Conservation (phyloP, 2,888 invertebrate genomes). For the Drosophila vallismaia region DNA sequence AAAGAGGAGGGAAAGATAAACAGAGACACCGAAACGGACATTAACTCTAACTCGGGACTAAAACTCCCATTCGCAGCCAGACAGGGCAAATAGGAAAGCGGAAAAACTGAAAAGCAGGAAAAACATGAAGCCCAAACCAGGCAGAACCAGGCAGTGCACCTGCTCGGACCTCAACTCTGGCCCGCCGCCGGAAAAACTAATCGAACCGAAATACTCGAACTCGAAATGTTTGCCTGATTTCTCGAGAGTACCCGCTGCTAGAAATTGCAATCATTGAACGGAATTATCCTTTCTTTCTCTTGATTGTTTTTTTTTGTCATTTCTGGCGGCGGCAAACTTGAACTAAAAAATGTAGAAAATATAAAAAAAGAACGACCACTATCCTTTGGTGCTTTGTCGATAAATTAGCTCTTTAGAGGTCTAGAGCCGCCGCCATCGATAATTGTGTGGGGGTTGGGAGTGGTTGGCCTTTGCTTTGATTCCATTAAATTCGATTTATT, state of each 20-base stretch:
- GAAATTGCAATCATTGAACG: constrained; percentile 60
- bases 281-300: constrained; percentile 44
- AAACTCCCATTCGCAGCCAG: constrained; percentile 14
- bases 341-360: constrained; percentile 30
- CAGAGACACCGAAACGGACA: constrained; percentile 37
- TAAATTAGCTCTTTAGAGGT: constrained; percentile 58
- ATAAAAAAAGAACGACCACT: constrained; percentile 16
- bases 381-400: constrained; percentile 21
- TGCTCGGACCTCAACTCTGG: constrained; percentile 26
- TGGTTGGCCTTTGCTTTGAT: constrained; percentile 34
- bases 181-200: constrained; percentile 61
- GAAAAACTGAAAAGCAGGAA: constrained; percentile 6
- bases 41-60: constrained; percentile 29
- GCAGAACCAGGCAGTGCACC: constrained; percentile 20
- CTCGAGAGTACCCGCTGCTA: constrained; percentile 67
- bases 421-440: constrained; percentile 35
- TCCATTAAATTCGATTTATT: constrained; percentile 47
- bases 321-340: constrained; percentile 32
- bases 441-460: constrained; percentile 37
- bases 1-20: constrained; percentile 31
- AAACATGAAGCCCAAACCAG: not conserved
- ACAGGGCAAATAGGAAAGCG: constrained; percentile 43
- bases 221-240: constrained; percentile 68
- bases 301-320: constrained; percentile 10
- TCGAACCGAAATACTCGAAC: constrained; percentile 65